phyloP scores from a whole-genome alignment of 2,797 vertebrate genomes.

The Tiaroga cobitis region DNA sequence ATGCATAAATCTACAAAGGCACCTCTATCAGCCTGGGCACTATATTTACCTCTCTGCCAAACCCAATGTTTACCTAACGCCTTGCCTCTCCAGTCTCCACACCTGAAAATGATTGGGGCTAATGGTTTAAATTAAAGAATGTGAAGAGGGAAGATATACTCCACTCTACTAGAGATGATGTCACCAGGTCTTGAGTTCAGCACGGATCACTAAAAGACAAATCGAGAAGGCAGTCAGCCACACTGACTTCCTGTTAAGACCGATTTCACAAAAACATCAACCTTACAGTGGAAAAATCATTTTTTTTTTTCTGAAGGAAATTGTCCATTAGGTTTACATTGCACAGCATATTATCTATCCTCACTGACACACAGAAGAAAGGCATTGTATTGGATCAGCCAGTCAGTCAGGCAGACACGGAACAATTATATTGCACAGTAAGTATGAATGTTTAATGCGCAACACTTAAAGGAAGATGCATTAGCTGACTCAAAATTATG shows the following conservation, averaged over 20 bases:
- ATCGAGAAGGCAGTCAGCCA: conserved; percentile 5
- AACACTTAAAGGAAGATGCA: neutral
- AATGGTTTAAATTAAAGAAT: conserved; percentile 45
- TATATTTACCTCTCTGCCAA: conserved; percentile 43
- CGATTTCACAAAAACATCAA: neutral
- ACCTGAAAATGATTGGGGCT: conserved; percentile 54
- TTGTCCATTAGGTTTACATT: neutral
- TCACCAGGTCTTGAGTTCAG: conserved; percentile 10
- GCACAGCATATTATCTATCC: neutral
- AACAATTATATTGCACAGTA: neutral
- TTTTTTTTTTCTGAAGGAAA: neutral
- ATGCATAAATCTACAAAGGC: conserved; percentile 44
- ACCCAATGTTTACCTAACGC: conserved; percentile 44
- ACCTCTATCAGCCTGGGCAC: conserved; percentile 32
- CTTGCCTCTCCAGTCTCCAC: conserved; percentile 44
- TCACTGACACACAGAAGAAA: neutral
- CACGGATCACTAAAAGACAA: conserved; percentile 7
- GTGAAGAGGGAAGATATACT: conserved; percentile 33
- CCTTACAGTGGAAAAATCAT: neutral
- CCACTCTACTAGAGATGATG: conserved; percentile 17
- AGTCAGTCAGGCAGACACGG: neutral
- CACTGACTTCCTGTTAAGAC: neutral
- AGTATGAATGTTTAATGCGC: neutral
- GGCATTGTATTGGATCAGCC: neutral
- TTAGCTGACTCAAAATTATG: conserved; percentile 10